Base-by-base conservation (phyloP, 2,888 invertebrate species). In the Cephus rjabovi region DNA sequence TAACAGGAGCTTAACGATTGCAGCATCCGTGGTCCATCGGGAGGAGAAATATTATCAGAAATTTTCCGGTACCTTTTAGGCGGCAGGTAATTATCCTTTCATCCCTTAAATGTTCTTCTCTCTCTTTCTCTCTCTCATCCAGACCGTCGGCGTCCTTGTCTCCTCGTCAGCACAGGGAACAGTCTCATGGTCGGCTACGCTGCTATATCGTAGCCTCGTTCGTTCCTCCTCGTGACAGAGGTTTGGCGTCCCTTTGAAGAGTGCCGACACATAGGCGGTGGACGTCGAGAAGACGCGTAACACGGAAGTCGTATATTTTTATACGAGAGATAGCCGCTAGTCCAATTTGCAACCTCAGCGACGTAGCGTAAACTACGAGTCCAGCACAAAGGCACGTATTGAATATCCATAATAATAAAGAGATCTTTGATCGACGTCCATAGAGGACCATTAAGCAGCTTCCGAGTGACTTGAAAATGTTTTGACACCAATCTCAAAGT, bases 181-280 rank as follows among this genome's bases (percentile, higher is more conserved):
- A 56, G 23, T 56, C 56, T 9, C 56, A 23, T 23, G 23, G 23
- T 15, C 56, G 23, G 56, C 9, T 56, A 56, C 56, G 23, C 23
- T 6, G 9, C 6, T 1, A 23, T 23, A 56, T 23, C 40, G 56
- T 56, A 9, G 56, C 56, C 56, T 9, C 56, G 56, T 23, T 23
- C 56, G 9, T 79, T 75, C 78, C 79, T 71, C 73, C 78, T 77
- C 74, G 73, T 35, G 76, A 76, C 40, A 69, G 75, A 75, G 78
- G 80, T 80, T 81, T 74, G 82, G 83, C 79, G 79, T 80, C 83
- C 80, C 86, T 86, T 86, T 85, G 84, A 84, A 83, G 80, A 69
- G 73, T 70, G 76, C 85, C 85, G 85, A 81, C 75, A 69, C 82
- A 76, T 75, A 76, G 79, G 79, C 23, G 69, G 69, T 74, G 40